Conservation (phyloP, 2,113 vertebrate species). For the Gavialis gangeticus region DNA sequence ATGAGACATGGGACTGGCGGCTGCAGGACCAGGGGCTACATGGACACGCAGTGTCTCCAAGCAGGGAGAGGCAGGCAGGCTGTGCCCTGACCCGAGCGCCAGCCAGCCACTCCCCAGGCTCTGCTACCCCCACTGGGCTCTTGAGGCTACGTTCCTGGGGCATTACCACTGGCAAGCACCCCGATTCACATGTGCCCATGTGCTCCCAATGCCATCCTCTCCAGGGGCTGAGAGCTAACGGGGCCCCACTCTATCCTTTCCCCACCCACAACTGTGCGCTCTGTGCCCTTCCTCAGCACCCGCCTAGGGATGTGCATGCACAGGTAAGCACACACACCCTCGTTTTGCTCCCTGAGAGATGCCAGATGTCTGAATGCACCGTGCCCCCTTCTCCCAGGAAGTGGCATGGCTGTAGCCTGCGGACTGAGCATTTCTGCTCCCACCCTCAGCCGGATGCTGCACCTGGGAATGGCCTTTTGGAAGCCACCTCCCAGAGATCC, state of each 20-base stretch:
- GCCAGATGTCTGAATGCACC: not conserved
- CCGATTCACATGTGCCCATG: not conserved
- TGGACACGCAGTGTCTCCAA: not conserved
- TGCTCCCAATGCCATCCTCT: not conserved
- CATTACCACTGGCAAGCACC: no score
- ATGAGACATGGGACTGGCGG: fast-evolving
- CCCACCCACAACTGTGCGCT: not conserved
- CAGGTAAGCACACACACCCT: fast-evolving
- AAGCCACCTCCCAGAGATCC: not conserved
- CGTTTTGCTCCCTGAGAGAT: fast-evolving
- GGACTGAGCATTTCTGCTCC: not conserved
- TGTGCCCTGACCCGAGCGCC: no score
- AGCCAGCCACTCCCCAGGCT: no score
- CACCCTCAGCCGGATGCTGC: fast-evolving
- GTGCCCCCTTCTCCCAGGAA: fast-evolving
- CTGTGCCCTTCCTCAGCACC: not conserved
- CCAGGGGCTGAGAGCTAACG: not conserved
- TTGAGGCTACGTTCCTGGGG: no score
- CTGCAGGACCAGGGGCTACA: not conserved
- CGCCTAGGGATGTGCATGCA: no score
- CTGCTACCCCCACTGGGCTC: no score
- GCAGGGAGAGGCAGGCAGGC: not conserved
- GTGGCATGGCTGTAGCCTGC: not conserved
- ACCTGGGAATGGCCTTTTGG: fast-evolving
- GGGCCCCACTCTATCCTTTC: no score